Conservation (phyloP, 2,113 vertebrate genomes). For the Passer domesticus region DNA sequence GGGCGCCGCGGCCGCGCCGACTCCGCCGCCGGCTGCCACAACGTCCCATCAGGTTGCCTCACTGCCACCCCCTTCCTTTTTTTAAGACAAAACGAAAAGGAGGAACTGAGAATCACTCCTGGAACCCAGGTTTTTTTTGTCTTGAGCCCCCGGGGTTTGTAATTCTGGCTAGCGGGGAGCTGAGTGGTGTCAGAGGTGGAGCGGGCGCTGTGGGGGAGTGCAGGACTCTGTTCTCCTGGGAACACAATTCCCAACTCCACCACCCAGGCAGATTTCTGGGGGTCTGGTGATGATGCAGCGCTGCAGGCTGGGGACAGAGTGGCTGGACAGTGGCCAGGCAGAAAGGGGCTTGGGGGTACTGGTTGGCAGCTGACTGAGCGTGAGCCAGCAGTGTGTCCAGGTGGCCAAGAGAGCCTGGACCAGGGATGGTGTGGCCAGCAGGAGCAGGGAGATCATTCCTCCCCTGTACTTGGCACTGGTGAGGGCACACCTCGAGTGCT, state of each 20-base stretch:
- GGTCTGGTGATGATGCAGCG: not conserved
- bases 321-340: not conserved
- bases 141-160: not conserved
- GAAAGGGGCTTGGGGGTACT: not conserved
- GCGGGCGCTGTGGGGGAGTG: not conserved
- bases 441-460: not conserved
- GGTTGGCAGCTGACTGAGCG: accelerated
- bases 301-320: not conserved
- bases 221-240: not conserved
- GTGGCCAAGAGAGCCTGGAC: not conserved
- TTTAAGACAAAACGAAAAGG: not conserved
- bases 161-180: not conserved
- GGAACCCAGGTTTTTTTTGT: not conserved
- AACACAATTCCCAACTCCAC: not conserved
- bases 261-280: not conserved
- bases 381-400: not conserved
- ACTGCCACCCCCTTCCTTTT: constrained; percentile 13
- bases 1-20: not conserved
- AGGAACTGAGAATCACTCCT: not conserved
- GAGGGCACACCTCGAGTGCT: not conserved
- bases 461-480: accelerated
- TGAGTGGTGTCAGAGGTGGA: not conserved
- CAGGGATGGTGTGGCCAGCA: not conserved
- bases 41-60: not conserved
- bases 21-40: not conserved